Evolutionary conservation across 1,140 invertebrate species (phyloP).

Genomic region (Pogonognathellus flavescens): DNA sequence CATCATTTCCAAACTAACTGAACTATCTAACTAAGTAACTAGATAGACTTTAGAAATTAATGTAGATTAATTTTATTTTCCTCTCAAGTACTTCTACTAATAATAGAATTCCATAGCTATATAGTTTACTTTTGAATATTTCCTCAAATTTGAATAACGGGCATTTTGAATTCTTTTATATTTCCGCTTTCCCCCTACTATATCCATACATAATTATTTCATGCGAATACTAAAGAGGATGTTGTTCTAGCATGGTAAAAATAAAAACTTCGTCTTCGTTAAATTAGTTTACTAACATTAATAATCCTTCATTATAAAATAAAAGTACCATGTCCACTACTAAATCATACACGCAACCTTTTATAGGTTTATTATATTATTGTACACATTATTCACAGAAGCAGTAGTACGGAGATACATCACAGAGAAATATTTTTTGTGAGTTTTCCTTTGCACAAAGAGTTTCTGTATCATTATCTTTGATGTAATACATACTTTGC

Average conservation of each 20-base stretch:
- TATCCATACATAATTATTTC: neutral
- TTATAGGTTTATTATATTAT: neutral
- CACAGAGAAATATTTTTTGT: neutral
- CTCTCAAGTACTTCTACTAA: constrained; percentile 12
- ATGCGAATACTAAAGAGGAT: neutral
- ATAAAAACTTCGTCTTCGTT: neutral
- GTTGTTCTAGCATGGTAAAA: neutral
- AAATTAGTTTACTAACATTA: neutral
- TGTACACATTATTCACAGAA: neutral
- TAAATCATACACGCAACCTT: neutral
- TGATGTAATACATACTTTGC: constrained; percentile 12
- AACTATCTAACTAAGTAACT: neutral
- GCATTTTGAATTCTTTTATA: neutral
- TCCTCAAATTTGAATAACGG: neutral
- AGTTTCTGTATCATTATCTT: constrained; percentile 13
- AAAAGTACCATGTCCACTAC: neutral
- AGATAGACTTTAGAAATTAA: constrained; percentile 19
- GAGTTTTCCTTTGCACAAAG: constrained; percentile 1
- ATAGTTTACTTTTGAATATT: neutral
- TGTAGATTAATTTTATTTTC: constrained; percentile 10
- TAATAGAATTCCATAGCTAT: constrained; percentile 4
- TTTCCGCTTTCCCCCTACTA: neutral
- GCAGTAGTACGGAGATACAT: neutral
- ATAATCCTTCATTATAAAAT: neutral
- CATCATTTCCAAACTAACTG: neutral